Evolutionary conservation across 2,888 invertebrate genomes (phyloP), one percentile per base, ranked within the genome.

Genomic region (Drosophila tripunctata): DNA sequence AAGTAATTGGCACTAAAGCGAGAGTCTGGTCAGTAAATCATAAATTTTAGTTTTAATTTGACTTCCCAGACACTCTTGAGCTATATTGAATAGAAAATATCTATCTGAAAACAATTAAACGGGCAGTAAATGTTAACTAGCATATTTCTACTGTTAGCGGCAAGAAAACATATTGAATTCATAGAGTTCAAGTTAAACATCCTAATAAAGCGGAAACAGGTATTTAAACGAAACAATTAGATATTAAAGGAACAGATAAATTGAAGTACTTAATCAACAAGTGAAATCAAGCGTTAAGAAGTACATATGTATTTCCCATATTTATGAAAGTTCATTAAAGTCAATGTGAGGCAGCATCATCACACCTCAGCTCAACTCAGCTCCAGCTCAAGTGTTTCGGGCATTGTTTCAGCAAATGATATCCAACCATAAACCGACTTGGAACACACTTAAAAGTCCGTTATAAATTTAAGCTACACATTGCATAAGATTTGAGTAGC

Each of bases 191-290:
- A 62, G 54, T 31, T 52, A 64, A 71, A 27, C 33, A 75, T 54
- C 86, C 65, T 72, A 50, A 44, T 51, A 64, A 51, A 67, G 64
- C 85, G 87, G 85, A 87, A 87, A 43, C 24, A n/a, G 4, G 44
- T 40, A 47, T 54, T 58, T 41, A 35, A 31, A 14, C 45, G 24
- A 33, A 33, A 41, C 50, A 52, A 10, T 35, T 30, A 35, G 19
- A 47, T 17, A 7, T 19, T 31, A 48, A 27, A 30, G 33, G 24
- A 65, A 51, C 19, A 12, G 33, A 38, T 8, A 33, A 57, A 14
- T 67, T 73, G 36, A 70, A 75, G 54, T 64, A 41, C 55, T 38
- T 15, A 50, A 30, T 38, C 31, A 70, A 52, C 65, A 51, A 10
- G 35, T 40, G 31, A 50, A 63, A 33, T 60, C 74, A 74, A 40